phyloP scores from a whole-genome alignment of 2,888 invertebrate species.

The Dorcus hopei region DNA sequence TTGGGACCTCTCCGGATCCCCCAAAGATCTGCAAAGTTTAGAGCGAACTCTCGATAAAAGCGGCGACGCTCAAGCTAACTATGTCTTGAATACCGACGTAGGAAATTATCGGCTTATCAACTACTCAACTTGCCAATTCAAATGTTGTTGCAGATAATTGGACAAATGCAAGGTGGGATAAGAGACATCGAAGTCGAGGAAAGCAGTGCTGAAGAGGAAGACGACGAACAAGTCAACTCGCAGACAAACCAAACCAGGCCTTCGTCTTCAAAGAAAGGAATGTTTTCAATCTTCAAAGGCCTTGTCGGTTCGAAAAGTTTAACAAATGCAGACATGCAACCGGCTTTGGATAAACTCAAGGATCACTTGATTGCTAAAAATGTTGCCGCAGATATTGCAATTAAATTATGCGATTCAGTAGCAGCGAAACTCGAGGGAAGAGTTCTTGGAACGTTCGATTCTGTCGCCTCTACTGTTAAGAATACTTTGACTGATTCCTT shows the following conservation, averaged over 20 bases:
- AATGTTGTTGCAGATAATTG: conserved; percentile 61
- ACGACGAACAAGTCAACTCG: conserved; percentile 43
- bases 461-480: conserved; percentile 84
- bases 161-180: conserved; percentile 80
- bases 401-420: conserved; percentile 91
- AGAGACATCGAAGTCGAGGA: conserved; percentile 80
- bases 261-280: conserved; percentile 53
- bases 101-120: not conserved
- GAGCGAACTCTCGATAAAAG: conserved; percentile 80
- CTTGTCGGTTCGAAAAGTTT: conserved; percentile 89
- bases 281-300: conserved; percentile 82
- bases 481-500: conserved; percentile 85
- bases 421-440: conserved; percentile 87
- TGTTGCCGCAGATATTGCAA: conserved; percentile 94
- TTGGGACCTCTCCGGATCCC: conserved; percentile 83
- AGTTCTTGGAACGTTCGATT: conserved; percentile 91
- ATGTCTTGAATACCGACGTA: conserved; percentile 66
- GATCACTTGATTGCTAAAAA: conserved; percentile 97
- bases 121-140: conserved; percentile 9
- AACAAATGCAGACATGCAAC: conserved; percentile 73
- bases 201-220: conserved; percentile 64
- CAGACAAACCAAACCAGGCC: conserved; percentile 22
- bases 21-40: conserved; percentile 72
- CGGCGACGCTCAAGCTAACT: conserved; percentile 58
- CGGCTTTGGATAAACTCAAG: conserved; percentile 87